A percentile compares a stretch with the other conserved stretches of the same genome.
phyloP scores from a whole-genome alignment of 2,888 invertebrate species.

The Drosophila aldrichi region DNA sequence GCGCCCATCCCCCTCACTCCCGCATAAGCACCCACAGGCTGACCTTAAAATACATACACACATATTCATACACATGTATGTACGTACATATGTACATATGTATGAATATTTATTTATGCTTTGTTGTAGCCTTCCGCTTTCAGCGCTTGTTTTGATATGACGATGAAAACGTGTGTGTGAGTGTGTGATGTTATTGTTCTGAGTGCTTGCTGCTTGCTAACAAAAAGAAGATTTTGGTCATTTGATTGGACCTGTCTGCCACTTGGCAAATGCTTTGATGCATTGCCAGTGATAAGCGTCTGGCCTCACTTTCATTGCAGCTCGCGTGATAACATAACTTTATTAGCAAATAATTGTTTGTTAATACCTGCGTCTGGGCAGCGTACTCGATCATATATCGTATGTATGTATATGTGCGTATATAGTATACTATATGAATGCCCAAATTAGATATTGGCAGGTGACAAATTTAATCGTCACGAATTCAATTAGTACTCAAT shows the following conservation, averaged over 20 bases:
- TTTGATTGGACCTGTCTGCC: constrained; percentile 49
- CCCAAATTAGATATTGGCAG: constrained; percentile 19
- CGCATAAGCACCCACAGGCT: constrained; percentile 10
- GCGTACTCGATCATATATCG: neutral
- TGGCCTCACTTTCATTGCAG: constrained; percentile 39
- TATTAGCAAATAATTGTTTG: constrained; percentile 19
- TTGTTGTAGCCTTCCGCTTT: constrained; percentile 39
- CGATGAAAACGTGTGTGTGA: constrained; percentile 2
- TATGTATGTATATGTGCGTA: too few species aligned
- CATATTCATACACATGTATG: neutral
- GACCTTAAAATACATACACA: constrained; percentile 63
- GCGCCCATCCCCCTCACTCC: constrained; percentile 18
- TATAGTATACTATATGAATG: too few species aligned
- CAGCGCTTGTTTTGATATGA: constrained; percentile 27
- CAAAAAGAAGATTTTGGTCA: constrained; percentile 8
- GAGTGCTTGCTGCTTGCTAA: constrained; percentile 8
- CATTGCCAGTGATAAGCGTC: constrained; percentile 49
- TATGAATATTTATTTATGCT: constrained; percentile 26
- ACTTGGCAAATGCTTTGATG: constrained; percentile 50
- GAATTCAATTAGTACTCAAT: constrained; percentile 49
- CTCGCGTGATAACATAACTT: constrained; percentile 28
- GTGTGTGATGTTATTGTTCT: neutral
- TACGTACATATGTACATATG: neutral
- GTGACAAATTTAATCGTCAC: constrained; percentile 35
- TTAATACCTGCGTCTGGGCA: constrained; percentile 11